Conservation (phyloP, 2,797 vertebrate species). For the Oceanodroma leucorhoa region DNA sequence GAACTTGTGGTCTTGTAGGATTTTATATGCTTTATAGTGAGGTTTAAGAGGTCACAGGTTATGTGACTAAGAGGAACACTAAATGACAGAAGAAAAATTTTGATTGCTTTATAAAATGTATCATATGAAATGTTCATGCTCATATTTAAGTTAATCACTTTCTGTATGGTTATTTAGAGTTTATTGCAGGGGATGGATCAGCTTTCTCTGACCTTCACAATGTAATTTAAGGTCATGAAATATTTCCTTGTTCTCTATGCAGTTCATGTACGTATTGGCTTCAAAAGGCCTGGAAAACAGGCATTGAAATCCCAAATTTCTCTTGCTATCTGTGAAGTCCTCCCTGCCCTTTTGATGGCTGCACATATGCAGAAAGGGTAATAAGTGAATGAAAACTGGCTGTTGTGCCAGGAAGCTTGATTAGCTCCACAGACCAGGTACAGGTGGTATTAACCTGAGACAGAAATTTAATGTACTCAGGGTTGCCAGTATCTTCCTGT, state of each 20-base stretch:
- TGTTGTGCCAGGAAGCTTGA: neutral
- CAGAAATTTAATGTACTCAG: neutral
- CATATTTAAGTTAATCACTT: neutral
- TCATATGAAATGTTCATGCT: neutral
- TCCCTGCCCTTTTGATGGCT: neutral
- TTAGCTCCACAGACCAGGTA: neutral
- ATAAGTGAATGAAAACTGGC: neutral
- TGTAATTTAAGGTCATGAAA: neutral
- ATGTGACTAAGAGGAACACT: neutral
- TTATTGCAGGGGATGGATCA: neutral
- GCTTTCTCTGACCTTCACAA: neutral
- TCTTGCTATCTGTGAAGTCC: neutral
- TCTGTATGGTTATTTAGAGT: neutral
- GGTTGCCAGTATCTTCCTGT: neutral
- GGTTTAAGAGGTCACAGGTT: neutral
- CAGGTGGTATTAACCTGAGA: neutral
- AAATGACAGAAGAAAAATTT: neutral
- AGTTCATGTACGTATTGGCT: neutral
- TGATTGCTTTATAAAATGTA: neutral
- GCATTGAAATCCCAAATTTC: neutral
- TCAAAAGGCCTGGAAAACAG: neutral
- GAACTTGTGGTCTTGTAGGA: neutral
- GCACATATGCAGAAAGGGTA: neutral
- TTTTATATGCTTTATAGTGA: neutral
- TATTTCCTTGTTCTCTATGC: neutral